Evolutionary conservation across 37 sponge, comb jelly and placozoan species (phyloP).

Genomic region (Corticium candelabrum): DNA sequence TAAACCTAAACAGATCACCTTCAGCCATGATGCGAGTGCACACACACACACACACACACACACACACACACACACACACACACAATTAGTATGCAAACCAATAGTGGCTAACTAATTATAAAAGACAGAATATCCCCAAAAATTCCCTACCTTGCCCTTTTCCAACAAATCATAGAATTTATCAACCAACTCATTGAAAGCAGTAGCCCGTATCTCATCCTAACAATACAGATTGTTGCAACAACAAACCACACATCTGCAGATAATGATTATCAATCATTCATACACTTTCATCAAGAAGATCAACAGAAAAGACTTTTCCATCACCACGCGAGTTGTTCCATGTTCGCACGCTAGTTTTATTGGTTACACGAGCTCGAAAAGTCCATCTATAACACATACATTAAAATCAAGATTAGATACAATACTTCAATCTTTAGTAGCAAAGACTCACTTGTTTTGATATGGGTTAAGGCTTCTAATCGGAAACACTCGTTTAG

Average conservation of each 20-base stretch:
- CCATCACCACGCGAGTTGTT: slow-evolving; percentile 88
- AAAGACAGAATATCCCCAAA: neutral
- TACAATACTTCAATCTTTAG: neutral
- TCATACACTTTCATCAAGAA: slow-evolving; percentile 75
- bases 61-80: neutral
- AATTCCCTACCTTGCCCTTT: slow-evolving; percentile 44
- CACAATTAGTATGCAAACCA: neutral
- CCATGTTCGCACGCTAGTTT: slow-evolving; percentile 67
- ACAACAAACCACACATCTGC: neutral
- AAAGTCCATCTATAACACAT: slow-evolving; percentile 66
- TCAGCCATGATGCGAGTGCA: neutral
- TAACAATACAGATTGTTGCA: slow-evolving; percentile 14
- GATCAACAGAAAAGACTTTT: slow-evolving; percentile 60
- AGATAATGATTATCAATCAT: neutral
- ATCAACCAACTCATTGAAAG: slow-evolving; percentile 73
- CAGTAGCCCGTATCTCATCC: slow-evolving; percentile 74
- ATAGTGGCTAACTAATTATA: neutral
- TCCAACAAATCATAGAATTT: slow-evolving; percentile 49
- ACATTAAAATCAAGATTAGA: neutral
- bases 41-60: neutral
- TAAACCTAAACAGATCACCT: slow-evolving; percentile 35
- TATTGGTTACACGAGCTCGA: slow-evolving; percentile 62
- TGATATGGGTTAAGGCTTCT: slow-evolving; percentile 77
- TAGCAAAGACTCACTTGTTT: slow-evolving; percentile 53
- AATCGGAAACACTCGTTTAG: slow-evolving; percentile 39